Evolutionary conservation across 2,797 vertebrate genomes (phyloP).

Genomic region (Eleutherodactylus coqui): DNA sequence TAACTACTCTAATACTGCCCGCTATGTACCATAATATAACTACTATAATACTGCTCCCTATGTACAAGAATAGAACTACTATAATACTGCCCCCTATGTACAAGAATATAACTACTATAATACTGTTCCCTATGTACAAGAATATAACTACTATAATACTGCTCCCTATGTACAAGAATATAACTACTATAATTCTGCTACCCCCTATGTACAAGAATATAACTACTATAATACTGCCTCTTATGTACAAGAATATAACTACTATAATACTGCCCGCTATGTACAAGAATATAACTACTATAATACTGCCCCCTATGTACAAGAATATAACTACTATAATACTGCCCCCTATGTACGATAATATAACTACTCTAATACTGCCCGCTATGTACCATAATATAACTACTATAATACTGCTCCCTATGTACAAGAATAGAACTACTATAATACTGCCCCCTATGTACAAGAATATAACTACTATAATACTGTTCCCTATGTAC

Average conservation of each 20-base stretch:
- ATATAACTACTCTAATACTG: too few species aligned
- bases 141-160: constrained; percentile 9
- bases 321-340: too few species aligned
- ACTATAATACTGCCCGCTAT: neutral
- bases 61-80: neutral
- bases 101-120: constrained; percentile 9
- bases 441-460: too few species aligned
- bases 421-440: too few species aligned
- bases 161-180: neutral
- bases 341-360: too few species aligned
- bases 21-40: neutral
- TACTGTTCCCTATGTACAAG: constrained; percentile 1
- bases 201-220: too few species aligned
- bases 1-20: too few species aligned
- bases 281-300: neutral
- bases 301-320: too few species aligned
- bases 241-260: neutral
- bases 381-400: too few species aligned
- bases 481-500: too few species aligned
- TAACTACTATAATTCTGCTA: neutral
- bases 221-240: neutral
- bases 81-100: neutral
- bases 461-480: too few species aligned
- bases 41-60: neutral
- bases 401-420: too few species aligned